A percentile compares a stretch with the other conserved stretches of the same genome.
These are phyloP conservation scores for Pitangus sulphuratus DNA, from an alignment of 2,797 vertebrate species.

Conservation along the genomic window DNA sequence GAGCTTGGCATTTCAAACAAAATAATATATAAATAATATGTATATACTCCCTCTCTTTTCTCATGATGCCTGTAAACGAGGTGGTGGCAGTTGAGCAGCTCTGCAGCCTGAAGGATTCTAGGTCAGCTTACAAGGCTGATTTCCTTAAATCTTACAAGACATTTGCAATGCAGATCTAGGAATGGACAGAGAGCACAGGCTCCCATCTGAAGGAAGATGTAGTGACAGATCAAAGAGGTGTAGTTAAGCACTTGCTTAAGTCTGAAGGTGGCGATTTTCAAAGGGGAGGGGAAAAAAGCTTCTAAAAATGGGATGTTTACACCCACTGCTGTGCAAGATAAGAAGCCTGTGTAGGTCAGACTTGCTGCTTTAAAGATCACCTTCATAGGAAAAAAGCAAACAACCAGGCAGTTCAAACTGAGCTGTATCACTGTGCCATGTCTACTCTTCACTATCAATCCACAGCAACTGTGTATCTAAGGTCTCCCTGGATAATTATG, in stretches of 20 bases:
- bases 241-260: not conserved
- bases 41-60: not conserved
- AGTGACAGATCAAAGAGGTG: not conserved
- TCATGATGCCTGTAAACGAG: not conserved
- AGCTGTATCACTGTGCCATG: not conserved
- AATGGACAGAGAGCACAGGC: not conserved
- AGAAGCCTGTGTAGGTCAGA: not conserved
- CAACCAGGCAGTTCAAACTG: not conserved
- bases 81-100: not conserved
- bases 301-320: not conserved
- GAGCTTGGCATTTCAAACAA: not conserved
- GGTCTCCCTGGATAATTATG: not conserved
- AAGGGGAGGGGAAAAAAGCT: not conserved
- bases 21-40: not conserved
- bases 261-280: not conserved
- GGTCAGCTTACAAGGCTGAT: not conserved
- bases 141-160: not conserved
- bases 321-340: not conserved
- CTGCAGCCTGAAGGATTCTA: not conserved
- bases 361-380: constrained; percentile 6
- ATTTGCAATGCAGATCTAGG: not conserved
- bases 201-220: not conserved
- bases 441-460: not conserved
- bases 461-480: not conserved
- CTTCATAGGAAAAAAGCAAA: not conserved